A percentile compares a stretch with the other conserved stretches of the same genome.
These are phyloP conservation scores for Dasypogon diadema DNA, from an alignment of 2,888 invertebrate genomes.

Conservation along the genomic window DNA sequence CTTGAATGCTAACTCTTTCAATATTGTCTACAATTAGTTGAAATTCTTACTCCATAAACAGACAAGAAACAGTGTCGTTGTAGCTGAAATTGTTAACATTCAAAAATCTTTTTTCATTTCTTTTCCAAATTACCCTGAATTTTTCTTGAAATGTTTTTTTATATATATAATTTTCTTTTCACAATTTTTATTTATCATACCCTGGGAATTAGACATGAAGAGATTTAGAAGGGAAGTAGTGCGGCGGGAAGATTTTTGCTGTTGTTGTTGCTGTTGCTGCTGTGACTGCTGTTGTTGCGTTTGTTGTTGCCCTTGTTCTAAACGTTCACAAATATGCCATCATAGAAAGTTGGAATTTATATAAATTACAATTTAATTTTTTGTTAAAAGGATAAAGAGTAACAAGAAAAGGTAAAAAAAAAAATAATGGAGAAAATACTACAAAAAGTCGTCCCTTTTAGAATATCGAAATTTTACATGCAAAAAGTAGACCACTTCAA, in stretches of 20 bases:
- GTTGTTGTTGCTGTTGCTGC: conserved; percentile 62
- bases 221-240: conserved; percentile 95
- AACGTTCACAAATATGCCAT: conserved; percentile 50
- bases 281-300: conserved; percentile 59
- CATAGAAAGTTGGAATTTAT: conserved; percentile 29
- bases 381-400: conserved; percentile 26
- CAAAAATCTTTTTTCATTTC: not conserved
- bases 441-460: not conserved
- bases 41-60: not conserved
- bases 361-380: conserved; percentile 42
- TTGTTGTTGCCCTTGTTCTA: conserved; percentile 58
- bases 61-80: not conserved
- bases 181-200: conserved; percentile 69
- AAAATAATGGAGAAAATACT: not conserved
- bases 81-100: conserved; percentile 1
- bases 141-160: conserved; percentile 24
- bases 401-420: not conserved
- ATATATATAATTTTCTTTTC: conserved; percentile 34
- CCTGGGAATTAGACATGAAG: conserved; percentile 96
- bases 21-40: no score
- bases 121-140: not conserved
- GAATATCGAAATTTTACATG: conserved; percentile 14
- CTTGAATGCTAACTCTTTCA: not conserved
- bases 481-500: conserved; percentile 46
- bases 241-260: conserved; percentile 84